Conservation (phyloP, 2,113 vertebrate species). For the Apistogramma diplotaenia region DNA sequence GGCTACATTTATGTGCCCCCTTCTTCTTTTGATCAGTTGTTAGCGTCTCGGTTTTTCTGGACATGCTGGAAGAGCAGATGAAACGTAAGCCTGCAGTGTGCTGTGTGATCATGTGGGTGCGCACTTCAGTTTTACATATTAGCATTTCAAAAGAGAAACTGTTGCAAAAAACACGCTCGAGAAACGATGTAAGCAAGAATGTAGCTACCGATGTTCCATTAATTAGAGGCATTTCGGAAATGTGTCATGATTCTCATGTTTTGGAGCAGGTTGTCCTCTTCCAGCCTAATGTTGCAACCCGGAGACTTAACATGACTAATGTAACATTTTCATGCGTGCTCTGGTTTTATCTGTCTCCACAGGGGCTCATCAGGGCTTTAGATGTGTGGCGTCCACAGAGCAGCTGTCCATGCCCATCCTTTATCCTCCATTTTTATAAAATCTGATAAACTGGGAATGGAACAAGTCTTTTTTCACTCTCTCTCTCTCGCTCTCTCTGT, state of each 20-base stretch:
- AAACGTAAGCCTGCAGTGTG: slow-evolving; percentile 32
- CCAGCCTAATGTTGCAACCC: not conserved
- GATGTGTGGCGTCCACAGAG: slow-evolving; percentile 31
- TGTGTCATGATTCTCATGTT: not conserved
- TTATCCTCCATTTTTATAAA: slow-evolving; percentile 78
- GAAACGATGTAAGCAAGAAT: not conserved
- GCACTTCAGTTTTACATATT: slow-evolving; percentile 28
- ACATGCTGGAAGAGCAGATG: slow-evolving; percentile 34
- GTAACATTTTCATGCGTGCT: slow-evolving; percentile 38
- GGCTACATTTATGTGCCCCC: slow-evolving; percentile 2
- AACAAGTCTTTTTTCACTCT: not conserved
- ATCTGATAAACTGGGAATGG: slow-evolving; percentile 69
- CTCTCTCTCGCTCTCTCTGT: not conserved
- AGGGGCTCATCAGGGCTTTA: slow-evolving; percentile 42
- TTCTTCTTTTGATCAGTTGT: slow-evolving; percentile 38
- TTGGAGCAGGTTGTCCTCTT: not conserved
- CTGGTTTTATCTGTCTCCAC: slow-evolving; percentile 54
- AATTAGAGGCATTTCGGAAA: not conserved
- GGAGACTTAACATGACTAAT: slow-evolving; percentile 43
- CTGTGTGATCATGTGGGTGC: slow-evolving; percentile 11
- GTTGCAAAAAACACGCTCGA: not conserved
- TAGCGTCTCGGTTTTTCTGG: slow-evolving; percentile 10
- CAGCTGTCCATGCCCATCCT: slow-evolving; percentile 62
- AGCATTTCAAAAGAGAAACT: slow-evolving; percentile 13
- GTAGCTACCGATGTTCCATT: not conserved